Evolutionary conservation across 2,113 vertebrate genomes (phyloP).

Genomic region (Argyrosomus japonicus): DNA sequence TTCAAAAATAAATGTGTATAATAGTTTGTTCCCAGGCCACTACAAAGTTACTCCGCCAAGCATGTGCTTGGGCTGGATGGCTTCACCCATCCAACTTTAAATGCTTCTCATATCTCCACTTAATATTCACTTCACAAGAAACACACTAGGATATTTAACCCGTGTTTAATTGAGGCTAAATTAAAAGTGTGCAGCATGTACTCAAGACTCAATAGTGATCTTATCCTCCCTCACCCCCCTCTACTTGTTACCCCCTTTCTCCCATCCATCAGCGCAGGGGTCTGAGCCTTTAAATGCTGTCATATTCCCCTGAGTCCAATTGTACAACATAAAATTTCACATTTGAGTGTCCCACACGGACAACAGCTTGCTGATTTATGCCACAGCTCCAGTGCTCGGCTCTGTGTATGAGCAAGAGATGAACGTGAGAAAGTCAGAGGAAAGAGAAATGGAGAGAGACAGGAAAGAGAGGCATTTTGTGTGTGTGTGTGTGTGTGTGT

Average conservation of each 20-base stretch:
- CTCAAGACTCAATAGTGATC: background rate
- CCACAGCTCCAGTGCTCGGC: background rate
- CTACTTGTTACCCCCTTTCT: background rate
- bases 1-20: background rate
- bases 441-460: background rate
- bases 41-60: background rate
- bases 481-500: background rate
- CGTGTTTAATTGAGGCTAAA: background rate
- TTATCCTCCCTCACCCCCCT: background rate
- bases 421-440: slow-evolving; percentile 36
- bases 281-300: background rate
- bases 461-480: background rate
- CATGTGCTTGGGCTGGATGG: background rate
- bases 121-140: background rate
- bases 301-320: background rate
- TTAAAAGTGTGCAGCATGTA: background rate
- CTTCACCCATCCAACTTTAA: background rate
- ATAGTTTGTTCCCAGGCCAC: background rate
- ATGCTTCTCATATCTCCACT: background rate
- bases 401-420: background rate
- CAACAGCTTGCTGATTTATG: slow-evolving; percentile 19
- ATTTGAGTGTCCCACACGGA: slow-evolving; percentile 17
- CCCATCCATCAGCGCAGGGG: background rate
- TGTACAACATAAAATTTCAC: background rate
- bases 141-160: background rate